Base-by-base conservation (phyloP, 2,113 vertebrate species). In the Pseudorhombus dupliciocellatus region DNA sequence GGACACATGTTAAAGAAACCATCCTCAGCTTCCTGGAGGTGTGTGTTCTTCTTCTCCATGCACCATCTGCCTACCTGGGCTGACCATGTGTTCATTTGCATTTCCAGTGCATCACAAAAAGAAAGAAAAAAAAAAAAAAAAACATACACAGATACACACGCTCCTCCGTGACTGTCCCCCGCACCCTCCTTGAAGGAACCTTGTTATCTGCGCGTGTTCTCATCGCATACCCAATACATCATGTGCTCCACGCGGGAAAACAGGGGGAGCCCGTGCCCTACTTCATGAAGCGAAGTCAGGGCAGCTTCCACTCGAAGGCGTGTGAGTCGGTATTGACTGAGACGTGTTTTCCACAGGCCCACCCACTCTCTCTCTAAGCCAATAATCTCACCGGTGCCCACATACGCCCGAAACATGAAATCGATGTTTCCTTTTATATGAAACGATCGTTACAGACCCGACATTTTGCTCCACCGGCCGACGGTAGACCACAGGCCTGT, bases 121-220 rank as follows among this genome's bases (percentile, higher is more conserved):
- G 80, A 24, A 11, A 24, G 18, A 6, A n/a, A n/a, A n/a, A n/a
- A 52, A 67, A 68, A 50, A 69, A 82, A 24, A 11, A 24, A 8
- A 6, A 46, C 40, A 15, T 46, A 77, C 25, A 75, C 73, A 50
- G 18, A 30, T 14, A 52, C 12, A 42, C 40, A 20, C 15, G 2
- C 54, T 46, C 28, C 31, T 48, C 42, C 40, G 8, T 28, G 34
- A 25, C 56, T 15, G 26, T 44, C 22, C 6, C 56, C 4, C 52
- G 52, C 60, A 69, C 42, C 53, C 73, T 81, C 78, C 66, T 70
- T 80, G 73, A 63, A 77, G 70, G 62, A 60, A 59, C 63, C 83
- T 87, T 74, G 77, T 83, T 83, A 87, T 89, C 83, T 59, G 62
- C 73, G 54, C 80, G 80, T 66, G 56, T 80, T 78, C 73, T 81